phyloP scores from a whole-genome alignment of 2,797 vertebrate genomes.

The Rhynchotus rufescens region DNA sequence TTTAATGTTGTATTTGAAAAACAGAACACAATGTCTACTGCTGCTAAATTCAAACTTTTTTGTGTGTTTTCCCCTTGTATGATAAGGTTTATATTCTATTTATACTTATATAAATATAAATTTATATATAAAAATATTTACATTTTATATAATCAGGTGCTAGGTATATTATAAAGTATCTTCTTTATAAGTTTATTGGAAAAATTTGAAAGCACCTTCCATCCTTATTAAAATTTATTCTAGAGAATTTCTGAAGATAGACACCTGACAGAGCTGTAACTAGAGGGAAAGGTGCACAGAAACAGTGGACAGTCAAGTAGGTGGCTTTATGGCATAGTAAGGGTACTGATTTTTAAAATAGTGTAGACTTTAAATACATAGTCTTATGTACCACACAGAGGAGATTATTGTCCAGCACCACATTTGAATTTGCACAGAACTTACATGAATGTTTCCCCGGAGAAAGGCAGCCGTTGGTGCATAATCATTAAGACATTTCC shows the following conservation, averaged over 20 bases:
- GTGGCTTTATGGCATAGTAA: not conserved
- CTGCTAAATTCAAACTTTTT: not conserved
- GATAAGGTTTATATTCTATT: not conserved
- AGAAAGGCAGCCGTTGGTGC: not conserved
- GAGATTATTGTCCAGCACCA: not conserved
- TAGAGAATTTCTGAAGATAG: constrained; percentile 17
- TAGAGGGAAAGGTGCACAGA: not conserved
- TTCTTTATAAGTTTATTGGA: constrained; percentile 9
- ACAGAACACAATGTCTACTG: not conserved
- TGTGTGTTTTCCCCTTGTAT: not conserved
- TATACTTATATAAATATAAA: not conserved
- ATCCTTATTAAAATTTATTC: not conserved
- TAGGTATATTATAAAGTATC: not conserved
- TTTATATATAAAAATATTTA: no score
- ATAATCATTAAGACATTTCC: not conserved
- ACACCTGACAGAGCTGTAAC: constrained; percentile 6
- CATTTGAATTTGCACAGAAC: not conserved
- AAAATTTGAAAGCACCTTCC: not conserved
- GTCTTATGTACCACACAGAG: not conserved
- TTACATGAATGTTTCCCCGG: not conserved
- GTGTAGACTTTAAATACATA: not conserved
- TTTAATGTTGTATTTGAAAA: constrained; percentile 29
- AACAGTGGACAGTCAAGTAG: not conserved
- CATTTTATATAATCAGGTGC: not conserved
- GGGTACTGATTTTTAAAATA: constrained; percentile 29